These are phyloP conservation scores for Heliconius cydno DNA, from an alignment of 2,888 invertebrate species.

Conservation along the genomic window DNA sequence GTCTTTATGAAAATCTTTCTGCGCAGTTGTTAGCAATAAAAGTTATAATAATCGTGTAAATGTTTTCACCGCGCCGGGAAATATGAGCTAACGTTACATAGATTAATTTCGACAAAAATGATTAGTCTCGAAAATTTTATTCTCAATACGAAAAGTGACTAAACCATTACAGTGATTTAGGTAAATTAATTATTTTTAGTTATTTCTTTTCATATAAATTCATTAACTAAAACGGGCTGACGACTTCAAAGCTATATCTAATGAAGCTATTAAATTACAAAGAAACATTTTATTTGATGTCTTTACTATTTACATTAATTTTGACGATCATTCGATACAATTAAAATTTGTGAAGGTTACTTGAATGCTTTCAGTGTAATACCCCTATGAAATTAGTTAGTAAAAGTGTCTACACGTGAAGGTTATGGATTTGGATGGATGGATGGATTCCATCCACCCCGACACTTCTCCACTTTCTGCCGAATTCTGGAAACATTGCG, in stretches of 20 bases:
- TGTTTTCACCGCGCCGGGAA: too few relatives aligned
- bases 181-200: not conserved
- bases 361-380: not conserved
- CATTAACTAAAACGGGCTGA: not conserved
- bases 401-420: too few relatives aligned
- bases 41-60: too few relatives aligned
- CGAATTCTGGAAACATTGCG: too few relatives aligned
- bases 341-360: not conserved
- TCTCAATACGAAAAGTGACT: not conserved
- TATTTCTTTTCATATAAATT: not conserved
- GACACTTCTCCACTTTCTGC: too few relatives aligned
- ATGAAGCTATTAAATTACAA: not conserved
- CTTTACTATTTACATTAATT: not conserved
- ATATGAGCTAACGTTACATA: too few relatives aligned
- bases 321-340: not conserved
- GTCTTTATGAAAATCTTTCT: too few relatives aligned
- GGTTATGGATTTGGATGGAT: too few relatives aligned
- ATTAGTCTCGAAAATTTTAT: too few relatives aligned
- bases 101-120: too few relatives aligned
- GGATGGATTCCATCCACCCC: not conserved
- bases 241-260: not conserved
- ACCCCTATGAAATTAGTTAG: too few relatives aligned
- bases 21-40: too few relatives aligned
- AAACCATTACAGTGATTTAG: not conserved
- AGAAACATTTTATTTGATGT: slow-evolving; percentile 7